These are phyloP conservation scores for Heterochromis multidens DNA, from an alignment of 2,113 vertebrate species.

Conservation along the genomic window DNA sequence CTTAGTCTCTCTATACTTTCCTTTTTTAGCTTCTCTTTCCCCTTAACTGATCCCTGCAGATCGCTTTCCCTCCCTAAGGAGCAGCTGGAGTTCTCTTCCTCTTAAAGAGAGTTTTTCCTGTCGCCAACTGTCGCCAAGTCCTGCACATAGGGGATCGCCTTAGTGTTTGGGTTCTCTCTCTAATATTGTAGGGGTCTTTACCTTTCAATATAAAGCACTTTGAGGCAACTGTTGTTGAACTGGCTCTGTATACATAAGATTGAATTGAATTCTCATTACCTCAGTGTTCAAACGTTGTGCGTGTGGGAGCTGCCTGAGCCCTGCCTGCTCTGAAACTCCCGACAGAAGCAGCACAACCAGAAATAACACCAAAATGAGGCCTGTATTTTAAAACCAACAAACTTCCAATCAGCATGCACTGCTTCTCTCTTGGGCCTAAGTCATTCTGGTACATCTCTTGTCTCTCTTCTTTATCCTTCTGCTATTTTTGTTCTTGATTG, in stretches of 20 bases:
- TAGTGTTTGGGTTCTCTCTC: background rate
- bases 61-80: no score
- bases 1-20: background rate
- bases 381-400: background rate
- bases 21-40: background rate
- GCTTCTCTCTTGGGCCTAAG: background rate
- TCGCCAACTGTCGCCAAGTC: no score
- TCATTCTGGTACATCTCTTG: background rate
- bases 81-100: no score
- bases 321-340: background rate
- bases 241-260: fast-evolving
- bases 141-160: no score
- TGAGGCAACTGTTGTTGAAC: background rate
- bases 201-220: background rate
- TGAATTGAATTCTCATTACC: background rate
- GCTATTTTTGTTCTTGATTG: background rate
- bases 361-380: background rate
- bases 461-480: background rate
- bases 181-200: background rate
- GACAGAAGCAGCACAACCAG: background rate
- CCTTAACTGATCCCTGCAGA: background rate
- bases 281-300: background rate
- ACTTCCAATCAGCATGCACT: background rate
- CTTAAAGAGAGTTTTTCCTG: no score
- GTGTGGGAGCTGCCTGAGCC: background rate